Evolutionary conservation across 2,113 vertebrate genomes (phyloP), one percentile per base, ranked within the genome.

Genomic region (Melanotaenia duboulayi): DNA sequence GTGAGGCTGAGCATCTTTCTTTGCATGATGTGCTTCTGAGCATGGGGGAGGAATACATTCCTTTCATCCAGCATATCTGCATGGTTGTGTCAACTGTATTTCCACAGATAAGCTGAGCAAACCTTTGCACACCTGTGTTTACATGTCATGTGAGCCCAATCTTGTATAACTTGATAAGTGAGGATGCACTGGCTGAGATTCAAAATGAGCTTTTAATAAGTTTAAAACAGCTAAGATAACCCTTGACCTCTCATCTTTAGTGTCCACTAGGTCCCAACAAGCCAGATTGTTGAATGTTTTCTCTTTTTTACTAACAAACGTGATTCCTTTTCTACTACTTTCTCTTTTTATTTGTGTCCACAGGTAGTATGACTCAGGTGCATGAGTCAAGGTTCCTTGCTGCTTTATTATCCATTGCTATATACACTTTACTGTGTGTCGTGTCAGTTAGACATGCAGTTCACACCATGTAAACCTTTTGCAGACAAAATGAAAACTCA

Each of bases 51-150:
- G 35, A 46, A 50, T 76, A 13, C 50, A 50, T 80, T 61, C n/a
- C 60, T 83, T 75, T 83, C 55, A 78, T 81, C 57, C 67, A 35
- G 59, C 46, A 42, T 75, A 61, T 78, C 42, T 69, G 13, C 60
- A 37, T 57, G 51, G 60, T 48, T 3, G 9, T 68, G 48, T 77
- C 70, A 20, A 71, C 70, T 65, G 67, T 68, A 70, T 65, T 67
- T 80, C 19, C 39, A 57, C 61, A 65, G 76, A 82, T 86, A 82
- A 82, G 46, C 64, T 50, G 66, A 78, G 80, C 66, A 79, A 66
- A 68, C 56, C 32, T 44, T 61, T 32, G 22, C 32, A 54, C 39
- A 62, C 22, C 49, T 35, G 11, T 63, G 61, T 74, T 85, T 32
- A 52, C 51, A 23, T 62, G 62, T 62, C 65, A 85, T 50, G 52